Conservation (phyloP, 2,888 invertebrate species). For the Electrophaes corylata region DNA sequence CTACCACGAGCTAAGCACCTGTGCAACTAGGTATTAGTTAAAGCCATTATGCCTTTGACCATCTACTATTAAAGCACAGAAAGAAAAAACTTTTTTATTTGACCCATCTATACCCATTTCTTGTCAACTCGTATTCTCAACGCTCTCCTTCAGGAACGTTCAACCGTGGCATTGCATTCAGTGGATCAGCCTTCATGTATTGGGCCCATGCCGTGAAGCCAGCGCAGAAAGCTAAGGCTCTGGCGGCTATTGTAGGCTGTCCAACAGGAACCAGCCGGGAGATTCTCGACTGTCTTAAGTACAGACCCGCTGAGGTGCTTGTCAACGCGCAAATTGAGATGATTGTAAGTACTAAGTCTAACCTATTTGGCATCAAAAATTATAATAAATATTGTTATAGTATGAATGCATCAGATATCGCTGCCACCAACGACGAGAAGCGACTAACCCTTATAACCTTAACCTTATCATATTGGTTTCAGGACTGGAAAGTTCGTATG, state of each 20-base stretch:
- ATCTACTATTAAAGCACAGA: too few species aligned
- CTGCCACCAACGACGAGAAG: too few species aligned
- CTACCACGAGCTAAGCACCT: too few species aligned
- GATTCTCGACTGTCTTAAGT: conserved; percentile 86
- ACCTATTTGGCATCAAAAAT: neutral
- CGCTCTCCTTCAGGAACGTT: conserved; percentile 80
- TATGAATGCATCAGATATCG: too few species aligned
- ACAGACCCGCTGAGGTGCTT: conserved; percentile 84
- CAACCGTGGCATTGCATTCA: conserved; percentile 86
- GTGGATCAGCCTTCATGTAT: conserved; percentile 87
- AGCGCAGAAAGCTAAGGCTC: conserved; percentile 83
- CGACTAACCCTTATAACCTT: neutral
- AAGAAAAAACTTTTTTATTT: too few species aligned
- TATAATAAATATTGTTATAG: too few species aligned
- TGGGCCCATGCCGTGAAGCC: conserved; percentile 85
- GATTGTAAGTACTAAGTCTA: conserved; percentile 79
- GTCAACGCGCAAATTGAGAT: conserved; percentile 81
- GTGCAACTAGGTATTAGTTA: too few species aligned
- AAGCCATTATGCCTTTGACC: too few species aligned
- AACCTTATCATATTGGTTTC: conserved; percentile 4
- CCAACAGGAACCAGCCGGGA: conserved; percentile 76
- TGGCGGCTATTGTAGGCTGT: conserved; percentile 87
- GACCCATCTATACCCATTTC: too few species aligned
- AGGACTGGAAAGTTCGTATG: conserved; percentile 85
- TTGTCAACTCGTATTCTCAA: neutral